A percentile compares a stretch with the other conserved stretches of the same genome.
Conservation (phyloP, 1,140 invertebrate genomes). For the Pentalonia nigronervosa region DNA sequence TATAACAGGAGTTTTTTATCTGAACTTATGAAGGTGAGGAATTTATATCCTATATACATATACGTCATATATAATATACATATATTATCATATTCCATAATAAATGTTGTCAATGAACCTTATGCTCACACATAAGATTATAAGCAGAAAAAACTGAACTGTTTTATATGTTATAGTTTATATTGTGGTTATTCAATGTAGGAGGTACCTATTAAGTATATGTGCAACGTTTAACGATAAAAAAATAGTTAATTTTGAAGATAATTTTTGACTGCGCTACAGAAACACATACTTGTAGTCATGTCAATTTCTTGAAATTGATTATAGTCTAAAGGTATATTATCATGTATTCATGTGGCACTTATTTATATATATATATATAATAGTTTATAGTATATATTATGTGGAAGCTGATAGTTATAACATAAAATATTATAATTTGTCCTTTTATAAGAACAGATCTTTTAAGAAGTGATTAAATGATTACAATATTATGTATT, state of each 20-base stretch:
- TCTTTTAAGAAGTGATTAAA: neutral
- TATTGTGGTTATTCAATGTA: neutral
- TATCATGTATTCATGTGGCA: no score
- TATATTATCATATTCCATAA: neutral
- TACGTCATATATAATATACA: neutral
- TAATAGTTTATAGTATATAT: neutral
- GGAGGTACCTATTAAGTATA: neutral
- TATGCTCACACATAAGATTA: constrained; percentile 32
- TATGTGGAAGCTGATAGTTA: neutral
- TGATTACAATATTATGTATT: neutral
- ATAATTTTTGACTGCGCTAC: constrained; percentile 7
- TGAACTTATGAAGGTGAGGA: constrained; percentile 25
- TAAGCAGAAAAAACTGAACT: neutral
- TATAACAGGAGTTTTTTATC: constrained; percentile 13
- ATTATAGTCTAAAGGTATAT: neutral
- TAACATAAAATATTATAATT: neutral
- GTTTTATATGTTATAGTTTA: neutral
- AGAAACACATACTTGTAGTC: neutral
- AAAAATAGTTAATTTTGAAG: neutral
- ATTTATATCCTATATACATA: neutral
- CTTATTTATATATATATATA: no score
- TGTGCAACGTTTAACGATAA: neutral
- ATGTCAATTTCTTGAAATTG: neutral
- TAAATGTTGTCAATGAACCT: constrained; percentile 44
- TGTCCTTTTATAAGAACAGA: neutral